Conservation (phyloP, 2,797 vertebrate species). For the Allenopithecus nigroviridis region DNA sequence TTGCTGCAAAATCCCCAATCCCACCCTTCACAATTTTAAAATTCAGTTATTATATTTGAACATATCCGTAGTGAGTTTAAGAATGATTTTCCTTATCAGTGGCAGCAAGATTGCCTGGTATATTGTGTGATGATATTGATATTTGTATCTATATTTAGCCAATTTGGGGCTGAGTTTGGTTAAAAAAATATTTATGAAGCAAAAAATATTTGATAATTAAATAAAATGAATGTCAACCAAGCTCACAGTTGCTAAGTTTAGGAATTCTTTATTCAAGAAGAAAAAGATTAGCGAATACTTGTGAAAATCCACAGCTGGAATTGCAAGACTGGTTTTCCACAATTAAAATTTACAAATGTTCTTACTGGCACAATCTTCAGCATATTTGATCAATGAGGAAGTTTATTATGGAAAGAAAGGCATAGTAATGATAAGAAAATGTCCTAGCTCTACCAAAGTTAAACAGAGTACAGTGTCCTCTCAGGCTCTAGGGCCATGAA, state of each 20-base stretch:
- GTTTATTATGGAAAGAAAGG: not conserved
- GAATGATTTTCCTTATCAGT: not conserved
- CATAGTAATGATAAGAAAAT: not conserved
- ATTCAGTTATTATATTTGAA: slow-evolving; percentile 7
- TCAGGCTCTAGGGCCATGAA: not conserved
- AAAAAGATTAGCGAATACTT: not conserved
- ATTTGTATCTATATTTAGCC: not conserved
- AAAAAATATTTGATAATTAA: slow-evolving; percentile 16
- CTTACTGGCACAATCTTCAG: not conserved
- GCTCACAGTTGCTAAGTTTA: not conserved
- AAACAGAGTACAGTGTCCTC: not conserved
- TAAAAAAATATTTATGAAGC: not conserved
- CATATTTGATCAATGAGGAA: not conserved
- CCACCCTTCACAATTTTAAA: not conserved
- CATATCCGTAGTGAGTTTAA: not conserved
- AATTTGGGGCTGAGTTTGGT: not conserved
- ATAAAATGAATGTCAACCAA: not conserved
- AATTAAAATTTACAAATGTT: not conserved
- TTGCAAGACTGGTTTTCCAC: not conserved
- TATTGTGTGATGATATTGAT: not conserved
- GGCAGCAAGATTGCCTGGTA: not conserved
- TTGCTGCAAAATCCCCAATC: not conserved
- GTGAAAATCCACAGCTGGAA: not conserved
- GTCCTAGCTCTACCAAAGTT: not conserved
- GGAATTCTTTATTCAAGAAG: not conserved